These are phyloP conservation scores for Ivindomyrus marchei DNA, from an alignment of 2,113 vertebrate genomes.

Conservation along the genomic window DNA sequence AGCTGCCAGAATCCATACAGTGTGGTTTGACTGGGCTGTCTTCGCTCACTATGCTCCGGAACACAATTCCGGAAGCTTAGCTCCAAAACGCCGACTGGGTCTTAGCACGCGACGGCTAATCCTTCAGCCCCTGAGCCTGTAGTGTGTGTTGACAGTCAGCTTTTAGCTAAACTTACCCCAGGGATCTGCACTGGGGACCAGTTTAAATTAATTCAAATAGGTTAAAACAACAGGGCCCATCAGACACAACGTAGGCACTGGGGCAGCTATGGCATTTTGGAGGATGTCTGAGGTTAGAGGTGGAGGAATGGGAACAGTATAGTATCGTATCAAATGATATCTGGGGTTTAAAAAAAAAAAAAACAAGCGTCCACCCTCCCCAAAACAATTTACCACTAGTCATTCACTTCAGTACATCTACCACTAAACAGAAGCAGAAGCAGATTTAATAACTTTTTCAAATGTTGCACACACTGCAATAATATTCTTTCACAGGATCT, in stretches of 20 bases:
- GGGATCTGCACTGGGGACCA: not conserved
- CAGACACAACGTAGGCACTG: not conserved
- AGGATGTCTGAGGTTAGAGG: not conserved
- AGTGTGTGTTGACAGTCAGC: not conserved
- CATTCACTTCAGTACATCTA: conserved; percentile 6
- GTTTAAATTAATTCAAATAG: not conserved
- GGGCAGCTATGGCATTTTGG: not conserved
- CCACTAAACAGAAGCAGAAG: not conserved
- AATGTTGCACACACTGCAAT: not conserved
- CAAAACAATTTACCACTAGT: not conserved
- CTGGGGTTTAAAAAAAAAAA: not conserved
- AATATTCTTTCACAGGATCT: not conserved
- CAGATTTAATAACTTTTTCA: conserved; percentile 1
- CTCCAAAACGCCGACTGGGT: not conserved
- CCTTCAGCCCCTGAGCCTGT: not conserved
- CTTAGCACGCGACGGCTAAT: not conserved
- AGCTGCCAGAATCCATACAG: not conserved
- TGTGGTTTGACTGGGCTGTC: not conserved
- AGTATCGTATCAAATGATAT: not conserved
- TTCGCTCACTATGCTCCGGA: not conserved
- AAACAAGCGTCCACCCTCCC: not conserved
- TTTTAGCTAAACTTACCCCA: not conserved
- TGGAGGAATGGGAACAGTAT: not conserved
- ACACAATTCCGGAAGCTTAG: not conserved
- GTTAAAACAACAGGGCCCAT: not conserved